phyloP scores from a whole-genome alignment of 2,888 invertebrate genomes.

The Cremastinae sp. region DNA sequence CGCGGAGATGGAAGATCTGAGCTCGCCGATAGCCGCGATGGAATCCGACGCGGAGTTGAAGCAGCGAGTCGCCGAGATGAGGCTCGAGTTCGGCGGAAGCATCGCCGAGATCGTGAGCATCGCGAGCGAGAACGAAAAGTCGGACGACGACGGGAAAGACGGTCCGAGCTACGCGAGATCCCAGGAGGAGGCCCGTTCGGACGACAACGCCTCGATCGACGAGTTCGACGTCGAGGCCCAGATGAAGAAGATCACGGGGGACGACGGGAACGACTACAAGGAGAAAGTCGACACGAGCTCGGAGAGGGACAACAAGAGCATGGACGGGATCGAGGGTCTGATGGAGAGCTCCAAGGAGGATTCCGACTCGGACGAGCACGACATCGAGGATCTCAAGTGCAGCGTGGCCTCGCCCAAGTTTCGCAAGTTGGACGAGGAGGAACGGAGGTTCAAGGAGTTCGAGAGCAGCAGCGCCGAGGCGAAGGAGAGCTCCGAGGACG shows the following conservation, averaged over 20 bases:
- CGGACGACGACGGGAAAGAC: slow-evolving; percentile 64
- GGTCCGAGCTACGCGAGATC: slow-evolving; percentile 58
- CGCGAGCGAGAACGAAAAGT: slow-evolving; percentile 68
- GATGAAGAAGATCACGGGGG: slow-evolving; percentile 78
- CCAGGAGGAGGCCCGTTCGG: slow-evolving; percentile 68
- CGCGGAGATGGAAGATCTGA: slow-evolving; percentile 80
- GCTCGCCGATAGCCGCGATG: slow-evolving; percentile 76
- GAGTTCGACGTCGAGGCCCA: slow-evolving; percentile 79
- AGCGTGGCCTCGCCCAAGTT: slow-evolving; percentile 42
- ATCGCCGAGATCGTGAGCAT: slow-evolving; percentile 67
- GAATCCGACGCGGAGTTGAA: slow-evolving; percentile 80
- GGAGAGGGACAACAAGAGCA: slow-evolving; percentile 73
- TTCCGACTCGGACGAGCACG: slow-evolving; percentile 69
- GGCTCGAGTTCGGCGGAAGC: slow-evolving; percentile 79
- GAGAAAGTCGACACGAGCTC: slow-evolving; percentile 74
- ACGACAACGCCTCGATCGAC: slow-evolving; percentile 74
- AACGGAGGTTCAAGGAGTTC: slow-evolving; percentile 70
- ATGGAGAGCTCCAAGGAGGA: slow-evolving; percentile 79
- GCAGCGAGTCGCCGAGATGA: slow-evolving; percentile 80
- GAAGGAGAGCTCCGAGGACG: slow-evolving; percentile 55
- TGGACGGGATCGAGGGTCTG: slow-evolving; percentile 77
- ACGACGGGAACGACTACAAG: slow-evolving; percentile 78
- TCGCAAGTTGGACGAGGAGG: slow-evolving; percentile 59
- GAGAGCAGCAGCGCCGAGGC: slow-evolving; percentile 61
- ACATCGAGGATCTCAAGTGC: slow-evolving; percentile 53